Percentiles rank a stretch among this genome's conserved stretches.
Conservation (phyloP, 2,888 invertebrate genomes). For the Hetaerina titia region DNA sequence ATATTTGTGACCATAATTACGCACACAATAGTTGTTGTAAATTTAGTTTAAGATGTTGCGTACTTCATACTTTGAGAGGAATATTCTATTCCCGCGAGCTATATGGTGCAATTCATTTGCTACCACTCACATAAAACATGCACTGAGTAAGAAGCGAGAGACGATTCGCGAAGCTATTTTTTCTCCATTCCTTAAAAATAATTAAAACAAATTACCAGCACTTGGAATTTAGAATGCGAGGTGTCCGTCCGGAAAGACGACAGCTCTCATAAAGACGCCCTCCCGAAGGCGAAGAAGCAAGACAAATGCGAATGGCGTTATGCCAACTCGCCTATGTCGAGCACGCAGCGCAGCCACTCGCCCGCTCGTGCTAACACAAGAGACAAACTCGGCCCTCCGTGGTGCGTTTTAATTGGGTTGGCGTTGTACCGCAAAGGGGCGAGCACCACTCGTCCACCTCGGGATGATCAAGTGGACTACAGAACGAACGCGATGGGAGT, state of each 20-base stretch:
- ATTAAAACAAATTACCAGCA: slow-evolving; percentile 33
- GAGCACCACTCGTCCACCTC: neutral
- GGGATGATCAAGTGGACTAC: neutral
- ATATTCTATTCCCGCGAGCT: too few species aligned
- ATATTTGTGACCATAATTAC: too few species aligned
- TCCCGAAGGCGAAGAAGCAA: neutral
- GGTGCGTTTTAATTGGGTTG: slow-evolving; percentile 54
- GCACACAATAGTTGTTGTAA: too few species aligned
- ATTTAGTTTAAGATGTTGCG: too few species aligned
- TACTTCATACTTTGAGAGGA: too few species aligned
- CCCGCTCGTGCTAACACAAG: neutral
- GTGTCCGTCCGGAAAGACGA: neutral
- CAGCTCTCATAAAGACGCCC: neutral
- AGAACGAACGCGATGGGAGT: neutral
- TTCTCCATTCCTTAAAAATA: neutral
- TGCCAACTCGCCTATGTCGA: neutral
- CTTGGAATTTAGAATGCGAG: neutral
- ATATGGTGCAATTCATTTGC: too few species aligned
- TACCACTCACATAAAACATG: too few species aligned
- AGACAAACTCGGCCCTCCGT: neutral
- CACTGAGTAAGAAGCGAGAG: too few species aligned
- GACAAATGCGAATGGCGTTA: slow-evolving; percentile 23
- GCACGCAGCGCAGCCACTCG: neutral
- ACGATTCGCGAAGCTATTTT: too few species aligned
- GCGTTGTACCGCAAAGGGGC: neutral